phyloP scores from a whole-genome alignment of 2,888 invertebrate genomes.

The Matsumyia berberina region DNA sequence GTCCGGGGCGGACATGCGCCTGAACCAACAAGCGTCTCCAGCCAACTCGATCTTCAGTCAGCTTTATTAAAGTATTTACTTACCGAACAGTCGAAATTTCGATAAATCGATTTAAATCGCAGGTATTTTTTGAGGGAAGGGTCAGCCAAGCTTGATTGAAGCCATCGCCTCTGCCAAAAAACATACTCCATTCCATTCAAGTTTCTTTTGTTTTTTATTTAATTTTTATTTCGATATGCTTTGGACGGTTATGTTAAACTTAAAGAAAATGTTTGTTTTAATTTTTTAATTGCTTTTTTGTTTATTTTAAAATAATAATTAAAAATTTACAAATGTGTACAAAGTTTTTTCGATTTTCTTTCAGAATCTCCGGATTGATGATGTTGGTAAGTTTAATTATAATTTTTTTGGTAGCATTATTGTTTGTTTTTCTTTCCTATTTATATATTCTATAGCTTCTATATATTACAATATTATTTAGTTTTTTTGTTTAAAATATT shows the following conservation, averaged over 20 bases:
- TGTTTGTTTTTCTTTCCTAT: constrained; percentile 24
- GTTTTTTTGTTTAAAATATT: constrained; percentile 59
- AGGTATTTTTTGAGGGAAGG: too few relatives aligned
- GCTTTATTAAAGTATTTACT: too few relatives aligned
- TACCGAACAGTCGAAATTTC: too few relatives aligned
- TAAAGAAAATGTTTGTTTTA: constrained; percentile 31
- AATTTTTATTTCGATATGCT: constrained; percentile 51
- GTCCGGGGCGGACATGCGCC: too few relatives aligned
- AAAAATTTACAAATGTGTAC: constrained; percentile 73
- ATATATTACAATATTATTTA: constrained; percentile 69
- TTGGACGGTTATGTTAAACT: constrained; percentile 48
- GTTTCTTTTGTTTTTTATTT: constrained; percentile 15
- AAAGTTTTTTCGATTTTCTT: constrained; percentile 44
- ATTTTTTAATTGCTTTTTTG: constrained; percentile 35
- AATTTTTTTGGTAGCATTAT: constrained; percentile 57
- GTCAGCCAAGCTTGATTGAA: too few relatives aligned
- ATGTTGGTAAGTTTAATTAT: constrained; percentile 14
- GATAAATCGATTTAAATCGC: too few relatives aligned
- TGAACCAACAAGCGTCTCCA: too few relatives aligned
- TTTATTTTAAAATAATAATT: constrained; percentile 66
- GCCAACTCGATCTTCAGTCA: too few relatives aligned
- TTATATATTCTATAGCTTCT: constrained; percentile 55
- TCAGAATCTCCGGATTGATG: not conserved
- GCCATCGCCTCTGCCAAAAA: not conserved
- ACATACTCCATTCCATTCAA: not conserved